These are phyloP conservation scores for Imbricaverruca yamaguchii DNA, from an alignment of 2,888 invertebrate species.

Conservation along the genomic window DNA sequence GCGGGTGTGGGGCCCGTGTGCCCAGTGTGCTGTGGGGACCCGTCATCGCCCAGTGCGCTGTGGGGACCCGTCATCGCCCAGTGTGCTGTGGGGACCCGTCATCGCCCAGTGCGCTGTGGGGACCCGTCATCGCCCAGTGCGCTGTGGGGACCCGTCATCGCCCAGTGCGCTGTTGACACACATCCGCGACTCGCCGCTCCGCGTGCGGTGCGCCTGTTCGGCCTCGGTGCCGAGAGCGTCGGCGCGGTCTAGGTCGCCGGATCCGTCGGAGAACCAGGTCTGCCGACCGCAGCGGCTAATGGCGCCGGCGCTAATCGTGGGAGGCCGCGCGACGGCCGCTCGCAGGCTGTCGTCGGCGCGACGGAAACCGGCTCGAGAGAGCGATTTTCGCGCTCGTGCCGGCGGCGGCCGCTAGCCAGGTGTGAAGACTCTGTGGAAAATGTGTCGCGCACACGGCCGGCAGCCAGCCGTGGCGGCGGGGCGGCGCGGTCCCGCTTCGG, in stretches of 20 bases:
- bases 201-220: background rate
- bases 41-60: too few species aligned
- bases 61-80: too few species aligned
- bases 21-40: too few species aligned
- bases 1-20: too few species aligned
- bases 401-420: background rate
- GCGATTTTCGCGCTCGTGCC: background rate
- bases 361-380: background rate
- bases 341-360: background rate
- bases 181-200: background rate
- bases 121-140: too few species aligned
- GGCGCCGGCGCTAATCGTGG: background rate
- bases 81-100: too few species aligned
- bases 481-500: too few species aligned
- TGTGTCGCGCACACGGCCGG: background rate
- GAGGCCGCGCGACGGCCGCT: background rate
- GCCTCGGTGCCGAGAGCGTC: background rate
- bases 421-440: background rate
- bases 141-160: too few species aligned
- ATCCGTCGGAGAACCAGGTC: background rate
- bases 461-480: too few species aligned
- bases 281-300: background rate
- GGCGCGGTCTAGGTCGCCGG: background rate
- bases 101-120: too few species aligned
- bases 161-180: background rate